A percentile compares a stretch with the other conserved stretches of the same genome.
phyloP scores from a whole-genome alignment of 2,888 invertebrate species.

The Phragmatobia fuliginosa region DNA sequence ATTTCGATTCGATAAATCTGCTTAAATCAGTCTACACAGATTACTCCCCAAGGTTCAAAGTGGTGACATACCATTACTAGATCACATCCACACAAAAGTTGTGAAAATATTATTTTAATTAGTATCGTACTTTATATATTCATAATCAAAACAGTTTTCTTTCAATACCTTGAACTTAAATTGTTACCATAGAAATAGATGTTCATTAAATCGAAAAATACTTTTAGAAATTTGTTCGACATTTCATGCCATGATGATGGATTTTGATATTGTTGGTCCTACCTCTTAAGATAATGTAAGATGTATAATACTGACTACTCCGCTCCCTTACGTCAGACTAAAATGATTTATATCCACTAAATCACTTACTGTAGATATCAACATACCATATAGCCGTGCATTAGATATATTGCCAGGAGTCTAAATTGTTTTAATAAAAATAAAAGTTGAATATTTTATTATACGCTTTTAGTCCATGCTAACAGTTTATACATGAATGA shows the following conservation, averaged over 20 bases:
- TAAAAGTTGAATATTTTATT: neutral
- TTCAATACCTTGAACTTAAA: neutral
- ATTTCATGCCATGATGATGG: conserved; percentile 3
- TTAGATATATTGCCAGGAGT: conserved; percentile 23
- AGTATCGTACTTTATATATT: too few species aligned
- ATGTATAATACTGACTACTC: conserved; percentile 21
- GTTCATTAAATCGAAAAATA: neutral
- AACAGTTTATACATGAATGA: neutral
- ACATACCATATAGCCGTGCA: conserved; percentile 24
- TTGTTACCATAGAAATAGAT: too few species aligned
- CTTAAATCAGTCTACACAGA: too few species aligned
- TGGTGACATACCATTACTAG: too few species aligned
- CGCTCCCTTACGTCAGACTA: conserved; percentile 38
- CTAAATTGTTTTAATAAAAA: conserved; percentile 8
- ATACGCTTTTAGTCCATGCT: neutral
- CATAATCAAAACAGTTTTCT: too few species aligned
- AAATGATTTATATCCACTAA: conserved; percentile 41
- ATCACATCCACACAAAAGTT: too few species aligned
- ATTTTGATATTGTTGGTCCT: conserved; percentile 10
- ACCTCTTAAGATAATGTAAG: conserved; percentile 11
- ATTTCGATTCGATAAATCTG: too few species aligned
- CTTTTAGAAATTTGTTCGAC: neutral
- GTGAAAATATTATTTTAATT: too few species aligned
- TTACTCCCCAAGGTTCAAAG: too few species aligned
- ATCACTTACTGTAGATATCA: conserved; percentile 45